Evolutionary conservation across 2,113 vertebrate species (phyloP), one percentile per base, ranked within the genome.

Genomic region (Stigmatopora argus): DNA sequence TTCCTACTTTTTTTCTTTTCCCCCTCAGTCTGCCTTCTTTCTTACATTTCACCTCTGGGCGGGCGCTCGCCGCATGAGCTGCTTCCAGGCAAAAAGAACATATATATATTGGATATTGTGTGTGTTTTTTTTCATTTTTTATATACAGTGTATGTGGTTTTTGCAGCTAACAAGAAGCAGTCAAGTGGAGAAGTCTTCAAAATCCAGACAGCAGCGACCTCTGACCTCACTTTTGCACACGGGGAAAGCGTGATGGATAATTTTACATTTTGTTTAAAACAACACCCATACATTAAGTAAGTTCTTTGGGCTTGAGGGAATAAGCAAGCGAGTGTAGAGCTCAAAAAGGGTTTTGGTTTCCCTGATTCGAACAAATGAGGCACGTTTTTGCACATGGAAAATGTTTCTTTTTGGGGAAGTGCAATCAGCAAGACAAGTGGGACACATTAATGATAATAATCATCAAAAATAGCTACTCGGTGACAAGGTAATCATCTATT

Each of bases 281-380:
- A 60, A 60, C 31, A 38, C 38, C 58, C 6, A 13, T 18, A 58
- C 18, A 71, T 64, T 41, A 41, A 41, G 64, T 62, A 19, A 38
- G 17, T 62, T 10, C 26, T n/a, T 19, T 19, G 41, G 14, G 31
- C 15, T n/a, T 18, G 18, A 21, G 62, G 18, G 34, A 53, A 3
- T 0, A 66, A 14, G n/a, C 13, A 59, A 12, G 38, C 38, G 5
- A 1, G 38, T 1, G 38, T 31, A 31, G 26, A 31, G 38, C 38
- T 41, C 6, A 41, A 41, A 41, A 41, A 10, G 7, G 9, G 2
- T 7, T 49, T 19, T 65, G 26, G 64, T 17, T 23, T 75, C 79
- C 66, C 69, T 82, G 80, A 86, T 80, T 88, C 71, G 82, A 84
- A 85, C 72, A 82, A 88, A 88, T 86, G 78, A 83, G 83, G 73